phyloP scores from a whole-genome alignment of 1,140 invertebrate species.

The Batillaria attramentaria region DNA sequence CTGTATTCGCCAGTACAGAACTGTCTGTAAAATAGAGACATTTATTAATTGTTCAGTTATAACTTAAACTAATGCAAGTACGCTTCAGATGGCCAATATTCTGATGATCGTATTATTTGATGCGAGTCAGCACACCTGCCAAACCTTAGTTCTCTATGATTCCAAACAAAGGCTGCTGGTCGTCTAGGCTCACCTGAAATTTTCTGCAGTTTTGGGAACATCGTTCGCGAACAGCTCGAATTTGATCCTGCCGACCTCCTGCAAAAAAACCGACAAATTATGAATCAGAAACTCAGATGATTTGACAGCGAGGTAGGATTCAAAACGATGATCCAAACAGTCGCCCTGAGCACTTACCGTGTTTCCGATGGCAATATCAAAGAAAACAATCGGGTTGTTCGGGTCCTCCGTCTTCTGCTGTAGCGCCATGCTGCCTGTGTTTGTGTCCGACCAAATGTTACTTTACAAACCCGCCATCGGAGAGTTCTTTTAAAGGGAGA shows the following conservation, averaged over 20 bases:
- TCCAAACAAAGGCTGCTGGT: background rate
- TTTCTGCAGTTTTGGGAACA: slow-evolving; percentile 98
- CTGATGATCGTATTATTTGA: too few relatives aligned
- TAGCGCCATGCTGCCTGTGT: slow-evolving; percentile 3
- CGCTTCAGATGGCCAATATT: too few relatives aligned
- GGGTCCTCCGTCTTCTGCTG: slow-evolving; percentile 14
- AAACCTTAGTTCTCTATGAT: too few relatives aligned
- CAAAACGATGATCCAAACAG: too few relatives aligned
- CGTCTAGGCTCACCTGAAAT: slow-evolving; percentile 83
- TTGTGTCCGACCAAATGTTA: background rate
- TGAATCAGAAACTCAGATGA: too few relatives aligned
- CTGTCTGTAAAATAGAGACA: slow-evolving; percentile 77
- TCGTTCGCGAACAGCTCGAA: slow-evolving; percentile 97
- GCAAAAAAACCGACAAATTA: too few relatives aligned
- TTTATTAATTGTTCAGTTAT: background rate
- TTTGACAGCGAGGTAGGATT: too few relatives aligned
- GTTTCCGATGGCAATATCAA: slow-evolving; percentile 81
- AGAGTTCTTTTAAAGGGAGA: slow-evolving; percentile 3
- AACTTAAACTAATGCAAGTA: too few relatives aligned
- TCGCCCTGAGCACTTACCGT: slow-evolving; percentile 74
- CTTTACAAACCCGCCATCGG: background rate
- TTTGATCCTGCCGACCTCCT: slow-evolving; percentile 93
- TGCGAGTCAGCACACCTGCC: too few relatives aligned
- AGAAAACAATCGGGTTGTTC: slow-evolving; percentile 91
- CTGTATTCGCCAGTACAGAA: slow-evolving; percentile 96